Conservation (phyloP, 1,140 invertebrate species). For the Nasonia vitripennis region DNA sequence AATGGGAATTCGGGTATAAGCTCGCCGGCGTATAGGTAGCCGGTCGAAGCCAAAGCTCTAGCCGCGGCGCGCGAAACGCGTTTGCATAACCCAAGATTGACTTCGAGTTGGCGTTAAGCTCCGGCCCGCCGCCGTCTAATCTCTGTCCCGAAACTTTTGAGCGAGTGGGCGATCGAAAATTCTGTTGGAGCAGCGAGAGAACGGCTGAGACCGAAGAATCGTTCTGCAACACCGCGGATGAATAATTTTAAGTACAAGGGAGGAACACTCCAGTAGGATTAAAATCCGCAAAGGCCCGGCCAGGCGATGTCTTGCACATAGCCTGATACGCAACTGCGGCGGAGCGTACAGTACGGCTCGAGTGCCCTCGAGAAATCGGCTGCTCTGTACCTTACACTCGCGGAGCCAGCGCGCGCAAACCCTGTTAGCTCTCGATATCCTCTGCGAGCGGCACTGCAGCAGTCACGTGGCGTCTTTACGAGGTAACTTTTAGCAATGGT, state of each 20-base stretch:
- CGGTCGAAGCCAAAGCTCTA: constrained; percentile 52
- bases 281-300: neutral
- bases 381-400: neutral
- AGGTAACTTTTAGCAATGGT: constrained; percentile 61
- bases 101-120: constrained; percentile 47
- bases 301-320: too few species aligned
- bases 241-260: neutral
- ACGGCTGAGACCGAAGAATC: neutral
- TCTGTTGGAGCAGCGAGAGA: constrained; percentile 3
- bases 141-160: constrained; percentile 15
- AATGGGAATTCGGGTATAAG: constrained; percentile 42
- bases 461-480: constrained; percentile 64
- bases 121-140: neutral
- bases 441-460: neutral
- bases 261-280: too few species aligned
- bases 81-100: constrained; percentile 65
- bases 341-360: neutral
- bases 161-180: constrained; percentile 29
- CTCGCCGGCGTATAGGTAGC: neutral
- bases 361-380: constrained; percentile 10
- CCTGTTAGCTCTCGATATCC: constrained; percentile 53
- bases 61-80: constrained; percentile 57
- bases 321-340: neutral
- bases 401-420: constrained; percentile 40
- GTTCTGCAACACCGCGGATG: neutral